Evolutionary conservation across 2,888 invertebrate species (phyloP), one percentile per base, ranked within the genome.

Genomic region (Conops quadrifasciatus): DNA sequence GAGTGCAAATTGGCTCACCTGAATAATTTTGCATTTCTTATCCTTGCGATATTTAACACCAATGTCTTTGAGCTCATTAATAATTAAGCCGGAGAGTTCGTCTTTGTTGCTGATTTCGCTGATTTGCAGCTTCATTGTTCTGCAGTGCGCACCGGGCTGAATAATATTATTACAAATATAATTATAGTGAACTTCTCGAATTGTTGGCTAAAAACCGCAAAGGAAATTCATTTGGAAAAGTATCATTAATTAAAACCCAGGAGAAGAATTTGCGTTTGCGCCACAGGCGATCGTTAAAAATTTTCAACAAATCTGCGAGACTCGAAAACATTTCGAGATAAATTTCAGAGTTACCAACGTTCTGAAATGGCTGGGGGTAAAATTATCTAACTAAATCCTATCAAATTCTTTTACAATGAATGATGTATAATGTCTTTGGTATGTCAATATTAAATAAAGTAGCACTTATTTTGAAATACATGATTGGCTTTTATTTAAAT

Each of bases 21-120:
- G 88, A 11, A 87, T 84, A 82, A 84, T 86, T 87, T 89, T 88
- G 76, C 87, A 81, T 83, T 90, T 89, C 81, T 92, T 92, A 81
- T 92, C 93, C 62, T 89, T 85, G 67, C 92, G 88, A 82, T 90
- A 91, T 83, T 93, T 93, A 76, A 93, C 88, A 53, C 93, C 93
- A 66, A 91, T 88, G 80, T 89, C 89, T 79, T 91, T 90, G 63
- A 93, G 85, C 84, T 93, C 91, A 73, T 88, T 89, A 21, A 91
- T 87, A 69, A 93, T 89, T 75, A 91, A 83, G 71, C 85, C 84
- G 70, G 87, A 86, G 24, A 90, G 85, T 80, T 89, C 88, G 73
- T 89, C 89, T 56, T 73, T 70, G 62, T 76, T 76, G 28, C 70
- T 72, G 59, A 79, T 73, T 58, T 77, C 77, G 45, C 65, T 72